phyloP scores from a whole-genome alignment of 53 echinoderm and acorn worm genomes.

The Arbacia lixula region DNA sequence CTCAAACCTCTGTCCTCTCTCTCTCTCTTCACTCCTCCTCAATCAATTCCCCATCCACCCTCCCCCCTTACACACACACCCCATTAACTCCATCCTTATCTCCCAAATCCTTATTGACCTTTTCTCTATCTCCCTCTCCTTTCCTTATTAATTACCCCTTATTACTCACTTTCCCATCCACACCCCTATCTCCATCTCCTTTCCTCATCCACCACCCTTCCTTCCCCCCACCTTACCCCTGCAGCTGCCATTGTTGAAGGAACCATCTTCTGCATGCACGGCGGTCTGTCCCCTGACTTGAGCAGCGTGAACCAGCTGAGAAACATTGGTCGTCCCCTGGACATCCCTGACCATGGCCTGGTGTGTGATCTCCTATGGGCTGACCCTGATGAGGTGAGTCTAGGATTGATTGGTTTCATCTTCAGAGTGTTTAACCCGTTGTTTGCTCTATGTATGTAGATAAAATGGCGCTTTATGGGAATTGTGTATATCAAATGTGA shows the following conservation, averaged over 20 bases:
- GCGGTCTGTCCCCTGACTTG: constrained; percentile 93
- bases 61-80: background rate
- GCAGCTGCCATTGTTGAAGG: constrained; percentile 92
- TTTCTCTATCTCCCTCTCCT: no score
- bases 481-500: no score
- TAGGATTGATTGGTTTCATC: no score
- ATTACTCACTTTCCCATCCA: background rate
- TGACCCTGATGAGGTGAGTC: constrained; percentile 99
- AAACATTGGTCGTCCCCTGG: constrained; percentile 84
- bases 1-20: no score
- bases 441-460: no score
- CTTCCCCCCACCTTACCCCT: background rate
- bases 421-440: no score
- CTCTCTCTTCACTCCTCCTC: no score
- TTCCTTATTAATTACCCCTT: no score
- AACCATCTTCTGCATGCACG: constrained; percentile 99
- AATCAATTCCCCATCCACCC: no score
- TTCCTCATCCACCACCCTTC: background rate
- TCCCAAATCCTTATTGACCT: no score
- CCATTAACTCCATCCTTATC: no score
- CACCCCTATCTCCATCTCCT: background rate
- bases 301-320: constrained; percentile 78
- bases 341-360: constrained; percentile 96
- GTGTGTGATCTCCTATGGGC: constrained; percentile 99
- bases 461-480: no score